Evolutionary conservation across 2,797 vertebrate genomes (phyloP), one percentile per base, ranked within the genome.

Genomic region (Pteronotus mesoamericanus): DNA sequence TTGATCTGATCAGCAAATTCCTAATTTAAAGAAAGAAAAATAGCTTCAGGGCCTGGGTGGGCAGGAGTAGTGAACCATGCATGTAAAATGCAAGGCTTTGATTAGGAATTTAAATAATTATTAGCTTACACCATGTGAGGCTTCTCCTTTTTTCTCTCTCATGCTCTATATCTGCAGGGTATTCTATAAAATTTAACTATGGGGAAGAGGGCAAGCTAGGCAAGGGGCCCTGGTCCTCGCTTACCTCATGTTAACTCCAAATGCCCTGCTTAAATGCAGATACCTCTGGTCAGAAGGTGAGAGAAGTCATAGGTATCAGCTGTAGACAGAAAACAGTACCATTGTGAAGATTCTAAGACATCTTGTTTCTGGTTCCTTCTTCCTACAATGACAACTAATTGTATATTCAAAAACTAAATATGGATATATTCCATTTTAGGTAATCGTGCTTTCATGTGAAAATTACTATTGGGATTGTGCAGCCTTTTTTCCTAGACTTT

Each of bases 21-120:
- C n/a, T 96, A 86, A 96, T 97, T 97, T 97, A 93, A 96, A 97
- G 85, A 89, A 98, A 97, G 89, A 97, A 98, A 98, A 98, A 98
- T 97, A 98, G 96, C 98, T 98, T 95, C 94, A 98, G 98, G 97
- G 97, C 91, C 85, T 95, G 96, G 78, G 91, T 91, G 96, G 97
- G 97, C 97, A 79, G 42, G 77, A 92, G 88, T 69, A 96, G 94
- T 3, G 16, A 97, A 91, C 92, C 86, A 77, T 39, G 72, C 87
- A 86, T 97, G 96, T 88, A 93, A 97, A 97, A 98, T 78, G 16
- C 66, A 79, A 96, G 96, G 69, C 96, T 98, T 98, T 98, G 98
- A 98, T 98, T 98, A 97, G 79, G 77, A 95, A 37, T 97, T 97
- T 98, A 97, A 98, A 98, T 98, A 98, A 98, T 98, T 98, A 98